Evolutionary conservation across 2,888 invertebrate genomes (phyloP), one percentile per base, ranked within the genome.

Genomic region (Drosophila atripex): DNA sequence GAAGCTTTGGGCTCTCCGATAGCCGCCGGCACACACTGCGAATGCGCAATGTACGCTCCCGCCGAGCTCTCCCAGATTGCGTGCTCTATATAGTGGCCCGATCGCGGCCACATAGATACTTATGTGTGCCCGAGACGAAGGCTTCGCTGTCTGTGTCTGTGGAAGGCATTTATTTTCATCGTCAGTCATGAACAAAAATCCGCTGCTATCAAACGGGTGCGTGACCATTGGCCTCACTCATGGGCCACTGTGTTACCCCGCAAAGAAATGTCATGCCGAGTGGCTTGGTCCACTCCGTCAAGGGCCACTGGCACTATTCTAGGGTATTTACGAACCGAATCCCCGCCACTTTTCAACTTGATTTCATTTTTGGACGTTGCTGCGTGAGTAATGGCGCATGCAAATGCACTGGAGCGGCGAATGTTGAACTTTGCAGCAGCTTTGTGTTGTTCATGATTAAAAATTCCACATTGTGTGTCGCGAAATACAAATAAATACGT

Each of bases 371-470:
- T 50, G 53, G 50, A n/a, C 43, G 12, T 18, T 51, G 43, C 41
- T 57, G 41, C 54, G 53, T 73, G 75, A 84, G 66, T 70, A 83
- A 86, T 71, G 63, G 49, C 43, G 68, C 84, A 77, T 83, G 70
- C 38, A 45, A 72, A 66, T 75, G 54, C 63, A 80, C 12, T 72
- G 63, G 68, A 69, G 66, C 71, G 64, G 12, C 38, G 46, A 60
- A 66, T 68, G 53, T 69, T 74, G 72, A 86, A 59, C 70, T 79
- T 73, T 79, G 64, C 35, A 21, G 45, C 52, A 18, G 16, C 39
- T 57, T 18, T 46, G 25, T 43, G 51, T 38, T 54, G 43, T 65
- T 51, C 41, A 32, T 52, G 63, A 69, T 60, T 28, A 73, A 73
- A 45, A 51, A 39, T 28, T 16, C 16, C 12, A 39, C 23, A 43